Base-by-base conservation (phyloP, 2,888 invertebrate genomes). In the Saturnia pavonia region DNA sequence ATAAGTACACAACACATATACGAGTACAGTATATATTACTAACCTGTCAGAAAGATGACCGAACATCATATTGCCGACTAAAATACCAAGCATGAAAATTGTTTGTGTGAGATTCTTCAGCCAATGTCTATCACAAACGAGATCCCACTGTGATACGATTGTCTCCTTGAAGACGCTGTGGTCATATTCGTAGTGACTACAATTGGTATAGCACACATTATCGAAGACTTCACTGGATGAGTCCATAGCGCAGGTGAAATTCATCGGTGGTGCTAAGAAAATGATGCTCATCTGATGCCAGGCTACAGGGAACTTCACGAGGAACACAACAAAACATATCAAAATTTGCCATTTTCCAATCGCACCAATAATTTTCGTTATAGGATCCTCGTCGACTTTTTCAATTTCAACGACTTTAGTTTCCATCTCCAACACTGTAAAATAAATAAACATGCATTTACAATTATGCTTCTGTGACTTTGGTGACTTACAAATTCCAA, bases 271-370 rank as follows among this genome's bases (percentile, higher is more conserved):
- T 9, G 97, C 96, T 74, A 97, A 94, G 82, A 97, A 97, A 72
- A 97, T 96, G 74, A 97, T 96, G 74, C 96, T 96, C 85, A 97
- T 94, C 80, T 97, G 97, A 83, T 97, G 97, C 97, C 97, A 97
- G 0, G 97, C 97, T 0, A 96, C 96, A 0, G 97, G 97, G 81
- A 97, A 96, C 87, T 97, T 97, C 70, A 96, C 95, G 14, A 96
- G 90, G 75, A 96, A 96, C 57, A 97, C 95, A 0, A 96, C 94
- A 68, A 95, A 88, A 76, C 96, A 96, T 69, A 97, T 94, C 91
- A 95, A 94, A 74, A 97, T 93, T 82, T 97, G 97, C 96, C 97
- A 97, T 81, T 94, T 94, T 8, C 97, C 96, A 71, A 97, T 95
- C 45, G 95, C 94, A 0, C 97, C 97, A 75, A 97, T 96, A 6